Conservation (phyloP, 2,888 invertebrate genomes). For the Sphinx pinastri region DNA sequence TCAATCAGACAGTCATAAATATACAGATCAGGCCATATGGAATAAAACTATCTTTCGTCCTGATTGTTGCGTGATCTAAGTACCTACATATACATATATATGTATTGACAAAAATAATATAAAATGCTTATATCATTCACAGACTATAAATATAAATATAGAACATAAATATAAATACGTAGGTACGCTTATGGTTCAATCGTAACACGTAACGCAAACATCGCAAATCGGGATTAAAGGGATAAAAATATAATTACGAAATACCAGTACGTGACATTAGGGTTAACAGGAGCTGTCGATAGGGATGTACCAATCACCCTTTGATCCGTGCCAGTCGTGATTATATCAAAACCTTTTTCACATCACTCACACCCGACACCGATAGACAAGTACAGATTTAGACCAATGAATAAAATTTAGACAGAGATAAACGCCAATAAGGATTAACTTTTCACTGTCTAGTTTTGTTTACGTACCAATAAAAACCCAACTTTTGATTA, state of each 20-base stretch:
- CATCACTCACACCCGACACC: neutral
- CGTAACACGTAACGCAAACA: constrained; percentile 24
- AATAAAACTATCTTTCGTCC: no score
- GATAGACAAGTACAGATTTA: neutral
- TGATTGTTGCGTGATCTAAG: no score
- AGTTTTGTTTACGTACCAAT: neutral
- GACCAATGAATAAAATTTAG: no score
- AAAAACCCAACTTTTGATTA: neutral
- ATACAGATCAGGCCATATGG: no score
- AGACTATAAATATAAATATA: no score
- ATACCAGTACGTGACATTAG: constrained; percentile 40
- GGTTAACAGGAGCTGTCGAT: constrained; percentile 32
- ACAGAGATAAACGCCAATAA: neutral
- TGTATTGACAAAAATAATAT: no score
- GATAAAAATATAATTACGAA: constrained; percentile 44
- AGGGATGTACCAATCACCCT: constrained; percentile 24
- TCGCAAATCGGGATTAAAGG: constrained; percentile 40
- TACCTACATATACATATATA: no score
- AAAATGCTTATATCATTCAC: no score
- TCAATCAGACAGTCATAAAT: no score
- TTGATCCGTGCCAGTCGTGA: neutral
- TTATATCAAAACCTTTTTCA: constrained; percentile 1
- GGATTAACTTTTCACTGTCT: neutral
- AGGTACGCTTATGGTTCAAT: constrained; percentile 9
- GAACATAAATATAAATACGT: no score